phyloP scores from a whole-genome alignment of 2,888 invertebrate species.

The Atrina japonica region DNA sequence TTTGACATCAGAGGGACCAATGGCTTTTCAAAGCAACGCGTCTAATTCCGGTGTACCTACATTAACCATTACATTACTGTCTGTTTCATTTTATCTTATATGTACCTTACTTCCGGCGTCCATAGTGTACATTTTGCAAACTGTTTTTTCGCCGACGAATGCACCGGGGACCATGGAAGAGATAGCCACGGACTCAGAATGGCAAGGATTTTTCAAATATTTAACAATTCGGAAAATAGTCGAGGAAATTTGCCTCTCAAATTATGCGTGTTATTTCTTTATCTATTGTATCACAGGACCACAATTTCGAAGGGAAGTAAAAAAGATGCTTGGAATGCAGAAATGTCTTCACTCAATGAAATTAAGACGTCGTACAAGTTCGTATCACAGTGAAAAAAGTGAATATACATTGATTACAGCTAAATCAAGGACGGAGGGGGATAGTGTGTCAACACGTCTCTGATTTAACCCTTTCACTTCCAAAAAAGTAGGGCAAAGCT shows the following conservation, averaged over 20 bases:
- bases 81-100: slow-evolving; percentile 80
- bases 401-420: too few relatives aligned
- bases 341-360: too few relatives aligned
- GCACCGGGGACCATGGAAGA: slow-evolving; percentile 57
- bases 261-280: slow-evolving; percentile 79
- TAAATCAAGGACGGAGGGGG: too few relatives aligned
- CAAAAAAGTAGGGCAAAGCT: too few relatives aligned
- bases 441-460: too few relatives aligned
- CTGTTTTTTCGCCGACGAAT: slow-evolving; percentile 64
- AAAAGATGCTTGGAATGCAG: too few relatives aligned
- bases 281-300: slow-evolving; percentile 79
- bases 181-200: slow-evolving; percentile 65
- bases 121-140: slow-evolving; percentile 74
- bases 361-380: too few relatives aligned
- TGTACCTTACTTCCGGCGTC: slow-evolving; percentile 79
- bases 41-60: slow-evolving; percentile 71
- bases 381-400: too few relatives aligned
- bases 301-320: slow-evolving; percentile 73
- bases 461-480: too few relatives aligned
- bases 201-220: slow-evolving; percentile 75
- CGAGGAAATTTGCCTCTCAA: slow-evolving; percentile 77
- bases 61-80: slow-evolving; percentile 78
- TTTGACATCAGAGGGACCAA: slow-evolving; percentile 67
- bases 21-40: slow-evolving; percentile 41
- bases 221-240: slow-evolving; percentile 69